Evolutionary conservation across 2,888 invertebrate species (phyloP).

Genomic region (Carcina quercana): DNA sequence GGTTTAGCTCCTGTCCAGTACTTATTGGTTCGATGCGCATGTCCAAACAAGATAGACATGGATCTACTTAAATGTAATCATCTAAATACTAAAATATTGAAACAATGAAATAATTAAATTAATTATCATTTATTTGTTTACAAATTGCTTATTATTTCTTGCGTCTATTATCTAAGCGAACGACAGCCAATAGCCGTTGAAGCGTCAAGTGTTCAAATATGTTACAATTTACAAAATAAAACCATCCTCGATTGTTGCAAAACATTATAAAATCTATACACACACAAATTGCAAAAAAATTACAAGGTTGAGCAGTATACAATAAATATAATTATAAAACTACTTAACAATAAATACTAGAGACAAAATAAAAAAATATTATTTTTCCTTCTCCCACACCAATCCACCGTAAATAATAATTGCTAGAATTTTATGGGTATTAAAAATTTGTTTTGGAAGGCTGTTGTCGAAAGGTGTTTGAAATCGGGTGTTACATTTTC

Average conservation of each 20-base stretch:
- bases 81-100: conserved; percentile 8
- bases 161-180: conserved; percentile 36
- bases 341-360: conserved; percentile 34
- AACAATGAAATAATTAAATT: conserved; percentile 22
- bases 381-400: conserved; percentile 10
- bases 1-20: too few relatives aligned
- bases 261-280: too few relatives aligned
- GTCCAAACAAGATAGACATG: too few relatives aligned
- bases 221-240: conserved; percentile 12
- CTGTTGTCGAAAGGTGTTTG: too few relatives aligned
- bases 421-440: too few relatives aligned
- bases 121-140: conserved; percentile 48
- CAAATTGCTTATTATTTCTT: conserved; percentile 42
- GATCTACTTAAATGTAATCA: too few relatives aligned
- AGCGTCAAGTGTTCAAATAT: too few relatives aligned
- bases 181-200: neutral
- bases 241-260: neutral
- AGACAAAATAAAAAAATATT: conserved; percentile 15
- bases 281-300: conserved; percentile 24
- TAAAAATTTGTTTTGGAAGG: too few relatives aligned
- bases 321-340: conserved; percentile 48
- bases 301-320: conserved; percentile 48
- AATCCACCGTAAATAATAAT: too few relatives aligned
- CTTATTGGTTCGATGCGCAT: too few relatives aligned
- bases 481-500: too few relatives aligned